phyloP scores from a whole-genome alignment of 2,888 invertebrate species.

The Dexiosoma caninum region DNA sequence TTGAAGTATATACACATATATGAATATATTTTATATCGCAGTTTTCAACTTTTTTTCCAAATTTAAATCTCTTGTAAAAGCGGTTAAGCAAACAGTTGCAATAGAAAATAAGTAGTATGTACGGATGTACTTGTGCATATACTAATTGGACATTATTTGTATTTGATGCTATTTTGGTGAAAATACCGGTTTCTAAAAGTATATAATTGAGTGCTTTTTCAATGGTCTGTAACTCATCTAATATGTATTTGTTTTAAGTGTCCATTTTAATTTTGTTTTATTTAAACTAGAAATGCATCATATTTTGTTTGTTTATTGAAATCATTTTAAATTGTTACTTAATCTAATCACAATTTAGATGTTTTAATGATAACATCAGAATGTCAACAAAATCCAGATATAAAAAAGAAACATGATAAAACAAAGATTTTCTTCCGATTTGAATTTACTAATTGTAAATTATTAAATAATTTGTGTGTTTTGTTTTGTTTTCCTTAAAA shows the following conservation, averaged over 20 bases:
- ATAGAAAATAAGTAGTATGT: too few relatives aligned
- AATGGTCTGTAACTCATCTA: slow-evolving; percentile 30
- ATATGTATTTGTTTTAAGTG: slow-evolving; percentile 23
- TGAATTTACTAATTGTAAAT: not conserved
- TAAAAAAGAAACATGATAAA: too few relatives aligned
- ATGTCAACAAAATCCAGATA: slow-evolving; percentile 22
- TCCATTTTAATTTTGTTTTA: slow-evolving; percentile 22
- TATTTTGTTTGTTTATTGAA: slow-evolving; percentile 24
- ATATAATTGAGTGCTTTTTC: slow-evolving; percentile 16
- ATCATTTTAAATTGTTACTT: slow-evolving; percentile 37
- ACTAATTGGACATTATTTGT: too few relatives aligned
- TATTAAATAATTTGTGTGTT: not conserved
- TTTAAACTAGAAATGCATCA: slow-evolving; percentile 6
- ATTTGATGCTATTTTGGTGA: too few relatives aligned
- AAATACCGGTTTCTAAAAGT: not conserved
- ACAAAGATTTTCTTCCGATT: not conserved
- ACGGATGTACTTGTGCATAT: too few relatives aligned
- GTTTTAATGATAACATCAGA: slow-evolving; percentile 1
- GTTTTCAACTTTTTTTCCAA: too few relatives aligned
- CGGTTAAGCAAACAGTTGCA: too few relatives aligned
- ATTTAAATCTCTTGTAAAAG: too few relatives aligned
- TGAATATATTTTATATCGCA: too few relatives aligned
- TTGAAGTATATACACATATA: not conserved
- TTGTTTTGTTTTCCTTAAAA: not conserved
- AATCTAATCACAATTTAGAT: slow-evolving; percentile 24